A percentile compares a stretch with the other conserved stretches of the same genome.
These are phyloP conservation scores for Sorex maritimensis DNA, from an alignment of 2,797 vertebrate genomes.

Conservation along the genomic window DNA sequence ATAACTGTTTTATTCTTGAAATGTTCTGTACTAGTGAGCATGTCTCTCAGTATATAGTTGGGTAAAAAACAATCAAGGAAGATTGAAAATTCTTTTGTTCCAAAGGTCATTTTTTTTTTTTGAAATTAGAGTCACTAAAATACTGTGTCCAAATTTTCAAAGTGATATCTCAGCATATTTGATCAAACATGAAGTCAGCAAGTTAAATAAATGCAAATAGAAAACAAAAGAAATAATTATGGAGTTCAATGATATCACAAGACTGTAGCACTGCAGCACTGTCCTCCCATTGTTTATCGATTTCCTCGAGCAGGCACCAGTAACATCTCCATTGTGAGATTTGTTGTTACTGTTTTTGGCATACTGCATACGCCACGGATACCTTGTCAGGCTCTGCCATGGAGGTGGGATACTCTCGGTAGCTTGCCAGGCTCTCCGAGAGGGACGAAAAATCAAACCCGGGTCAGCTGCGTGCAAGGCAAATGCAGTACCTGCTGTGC, in stretches of 20 bases:
- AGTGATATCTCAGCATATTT: constrained; percentile 36
- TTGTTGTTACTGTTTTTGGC: no score
- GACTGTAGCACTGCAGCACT: no score
- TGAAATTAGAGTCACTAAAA: neutral
- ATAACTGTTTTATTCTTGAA: neutral
- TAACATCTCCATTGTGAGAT: no score
- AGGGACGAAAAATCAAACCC: no score
- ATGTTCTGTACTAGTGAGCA: neutral
- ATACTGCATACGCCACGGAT: no score
- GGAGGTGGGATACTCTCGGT: no score
- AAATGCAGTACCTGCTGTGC: no score
- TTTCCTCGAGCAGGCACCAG: no score
- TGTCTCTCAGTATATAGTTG: constrained; percentile 19
- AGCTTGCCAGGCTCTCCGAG: no score
- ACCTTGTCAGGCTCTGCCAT: no score
- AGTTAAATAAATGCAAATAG: constrained; percentile 66
- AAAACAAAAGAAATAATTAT: constrained; percentile 33
- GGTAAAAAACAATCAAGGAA: neutral
- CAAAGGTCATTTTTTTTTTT: neutral
- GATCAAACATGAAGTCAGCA: neutral
- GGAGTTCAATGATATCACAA: neutral
- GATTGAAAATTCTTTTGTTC: neutral
- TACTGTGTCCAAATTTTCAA: neutral
- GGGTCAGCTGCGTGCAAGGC: no score
- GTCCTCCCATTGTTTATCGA: no score